phyloP scores from a whole-genome alignment of 1,140 invertebrate genomes.

The Panagrolaimus sp. region DNA sequence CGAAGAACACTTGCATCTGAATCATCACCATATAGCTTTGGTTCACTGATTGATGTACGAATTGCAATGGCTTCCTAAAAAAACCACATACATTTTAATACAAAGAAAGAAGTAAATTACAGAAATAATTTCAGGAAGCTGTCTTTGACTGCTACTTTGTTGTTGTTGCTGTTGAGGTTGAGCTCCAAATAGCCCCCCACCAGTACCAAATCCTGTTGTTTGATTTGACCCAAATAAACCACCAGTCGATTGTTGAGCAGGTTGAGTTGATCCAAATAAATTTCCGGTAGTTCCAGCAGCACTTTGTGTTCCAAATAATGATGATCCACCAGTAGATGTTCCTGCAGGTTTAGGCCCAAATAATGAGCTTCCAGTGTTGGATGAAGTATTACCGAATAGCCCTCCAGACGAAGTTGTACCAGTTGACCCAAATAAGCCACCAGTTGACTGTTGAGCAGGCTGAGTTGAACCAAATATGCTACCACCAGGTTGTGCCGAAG shows the following conservation, averaged over 20 bases:
- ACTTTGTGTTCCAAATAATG: background rate
- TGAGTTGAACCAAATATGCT: background rate
- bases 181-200: no score
- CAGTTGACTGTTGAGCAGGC: background rate
- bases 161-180: no score
- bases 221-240: no score
- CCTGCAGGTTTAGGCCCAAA: background rate
- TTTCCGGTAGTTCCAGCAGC: background rate
- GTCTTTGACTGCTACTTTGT: no score
- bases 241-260: no score
- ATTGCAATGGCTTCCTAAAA: conserved; percentile 23
- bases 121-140: no score
- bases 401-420: background rate
- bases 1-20: conserved; percentile 25
- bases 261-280: background rate
- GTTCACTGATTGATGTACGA: conserved; percentile 29
- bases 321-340: background rate
- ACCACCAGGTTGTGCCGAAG: background rate
- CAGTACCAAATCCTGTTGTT: no score
- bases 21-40: conserved; percentile 32
- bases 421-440: no score
- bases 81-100: background rate
- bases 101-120: background rate
- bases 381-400: no score
- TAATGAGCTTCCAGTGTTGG: background rate